phyloP scores from a whole-genome alignment of 2,113 vertebrate genomes.

The Silurus meridionalis region DNA sequence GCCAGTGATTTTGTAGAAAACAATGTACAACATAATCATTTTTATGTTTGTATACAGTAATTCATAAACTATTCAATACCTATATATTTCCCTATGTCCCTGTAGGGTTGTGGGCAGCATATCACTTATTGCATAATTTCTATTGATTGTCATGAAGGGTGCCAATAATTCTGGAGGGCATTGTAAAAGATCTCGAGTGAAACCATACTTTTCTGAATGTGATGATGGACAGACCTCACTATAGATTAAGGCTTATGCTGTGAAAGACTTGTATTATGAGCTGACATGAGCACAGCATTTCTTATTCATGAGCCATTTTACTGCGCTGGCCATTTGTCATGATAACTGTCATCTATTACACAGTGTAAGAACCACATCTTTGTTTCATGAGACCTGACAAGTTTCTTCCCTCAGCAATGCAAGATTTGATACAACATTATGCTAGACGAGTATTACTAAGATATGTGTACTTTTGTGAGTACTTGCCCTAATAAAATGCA shows the following conservation, averaged over 20 bases:
- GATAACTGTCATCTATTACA: slow-evolving; percentile 46
- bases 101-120: background rate
- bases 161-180: background rate
- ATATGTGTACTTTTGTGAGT: slow-evolving; percentile 11
- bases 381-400: slow-evolving; percentile 32
- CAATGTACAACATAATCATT: background rate
- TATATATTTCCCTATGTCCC: background rate
- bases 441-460: background rate
- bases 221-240: slow-evolving; percentile 20
- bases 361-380: slow-evolving; percentile 3
- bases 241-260: slow-evolving; percentile 23
- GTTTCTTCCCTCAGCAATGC: slow-evolving; percentile 15
- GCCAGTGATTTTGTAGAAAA: background rate
- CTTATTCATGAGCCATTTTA: slow-evolving; percentile 50
- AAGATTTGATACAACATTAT: slow-evolving; percentile 32
- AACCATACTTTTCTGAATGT: slow-evolving; percentile 12
- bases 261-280: slow-evolving; percentile 23
- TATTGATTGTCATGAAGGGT: background rate
- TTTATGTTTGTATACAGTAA: background rate
- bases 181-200: slow-evolving; percentile 21
- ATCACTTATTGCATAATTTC: background rate
- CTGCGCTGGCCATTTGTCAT: slow-evolving; percentile 39
- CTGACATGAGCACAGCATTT: slow-evolving; percentile 40
- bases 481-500: slow-evolving; percentile 22
- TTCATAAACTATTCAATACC: background rate